phyloP scores from a whole-genome alignment of 2,888 invertebrate genomes.

The Antheraea yamamai region DNA sequence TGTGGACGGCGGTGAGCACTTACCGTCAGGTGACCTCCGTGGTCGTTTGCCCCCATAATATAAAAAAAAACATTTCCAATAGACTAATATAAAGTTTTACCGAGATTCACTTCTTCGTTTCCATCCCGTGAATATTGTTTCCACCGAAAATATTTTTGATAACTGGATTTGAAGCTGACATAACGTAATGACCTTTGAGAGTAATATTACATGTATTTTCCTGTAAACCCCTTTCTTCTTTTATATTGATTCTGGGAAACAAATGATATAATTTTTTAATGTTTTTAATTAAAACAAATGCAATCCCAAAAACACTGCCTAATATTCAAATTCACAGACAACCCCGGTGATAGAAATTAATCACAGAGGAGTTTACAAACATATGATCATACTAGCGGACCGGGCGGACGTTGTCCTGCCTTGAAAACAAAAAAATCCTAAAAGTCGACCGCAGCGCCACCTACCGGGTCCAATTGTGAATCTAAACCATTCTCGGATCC shows the following conservation, averaged over 20 bases:
- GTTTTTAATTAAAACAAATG: background rate
- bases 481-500: too few relatives aligned
- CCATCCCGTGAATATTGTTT: constrained; percentile 42
- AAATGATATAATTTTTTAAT: background rate
- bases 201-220: constrained; percentile 46
- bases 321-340: too few relatives aligned
- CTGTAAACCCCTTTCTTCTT: constrained; percentile 36
- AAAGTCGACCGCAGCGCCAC: too few relatives aligned
- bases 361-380: too few relatives aligned
- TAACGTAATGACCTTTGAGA: constrained; percentile 46
- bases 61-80: background rate
- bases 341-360: too few relatives aligned
- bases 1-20: too few relatives aligned
- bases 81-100: constrained; percentile 30
- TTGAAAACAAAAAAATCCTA: too few relatives aligned
- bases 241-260: constrained; percentile 44
- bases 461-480: too few relatives aligned
- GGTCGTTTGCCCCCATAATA: too few relatives aligned
- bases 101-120: constrained; percentile 41
- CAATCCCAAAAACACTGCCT: background rate
- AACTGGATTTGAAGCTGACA: constrained; percentile 33
- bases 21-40: too few relatives aligned
- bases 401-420: too few relatives aligned
- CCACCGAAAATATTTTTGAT: constrained; percentile 39
- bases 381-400: too few relatives aligned